phyloP scores from a whole-genome alignment of 1,140 invertebrate species.

The Druon quercuslanigerum region DNA sequence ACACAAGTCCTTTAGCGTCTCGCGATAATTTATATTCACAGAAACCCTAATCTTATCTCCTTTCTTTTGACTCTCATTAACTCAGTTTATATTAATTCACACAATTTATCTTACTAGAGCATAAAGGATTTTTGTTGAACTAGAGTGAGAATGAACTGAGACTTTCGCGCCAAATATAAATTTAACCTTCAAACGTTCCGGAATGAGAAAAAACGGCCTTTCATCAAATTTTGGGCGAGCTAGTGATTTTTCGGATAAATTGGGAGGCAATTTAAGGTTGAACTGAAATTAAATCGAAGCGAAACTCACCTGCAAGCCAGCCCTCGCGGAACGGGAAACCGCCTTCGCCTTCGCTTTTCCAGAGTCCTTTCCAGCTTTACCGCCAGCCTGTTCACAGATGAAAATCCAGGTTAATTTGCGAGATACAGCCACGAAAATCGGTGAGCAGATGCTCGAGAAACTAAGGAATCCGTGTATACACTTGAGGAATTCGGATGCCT shows the following conservation, averaged over 20 bases:
- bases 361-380: constrained; percentile 99
- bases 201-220: constrained; percentile 34
- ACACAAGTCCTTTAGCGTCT: constrained; percentile 35
- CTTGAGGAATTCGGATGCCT: constrained; percentile 58
- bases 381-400: constrained; percentile 87
- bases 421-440: constrained; percentile 69
- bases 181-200: constrained; percentile 57
- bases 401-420: constrained; percentile 72
- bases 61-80: background rate
- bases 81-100: background rate
- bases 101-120: background rate
- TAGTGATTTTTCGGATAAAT: background rate
- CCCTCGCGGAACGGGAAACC: constrained; percentile 97
- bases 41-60: background rate
- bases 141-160: constrained; percentile 32
- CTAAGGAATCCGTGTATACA: constrained; percentile 47
- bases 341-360: constrained; percentile 99
- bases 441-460: constrained; percentile 60
- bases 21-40: constrained; percentile 28
- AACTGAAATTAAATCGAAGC: constrained; percentile 32
- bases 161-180: constrained; percentile 68
- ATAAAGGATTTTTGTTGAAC: background rate
- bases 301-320: constrained; percentile 94
- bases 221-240: background rate
- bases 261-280: background rate